These are phyloP conservation scores for Haemorhous mexicanus DNA, from an alignment of 2,113 vertebrate species.

Conservation along the genomic window DNA sequence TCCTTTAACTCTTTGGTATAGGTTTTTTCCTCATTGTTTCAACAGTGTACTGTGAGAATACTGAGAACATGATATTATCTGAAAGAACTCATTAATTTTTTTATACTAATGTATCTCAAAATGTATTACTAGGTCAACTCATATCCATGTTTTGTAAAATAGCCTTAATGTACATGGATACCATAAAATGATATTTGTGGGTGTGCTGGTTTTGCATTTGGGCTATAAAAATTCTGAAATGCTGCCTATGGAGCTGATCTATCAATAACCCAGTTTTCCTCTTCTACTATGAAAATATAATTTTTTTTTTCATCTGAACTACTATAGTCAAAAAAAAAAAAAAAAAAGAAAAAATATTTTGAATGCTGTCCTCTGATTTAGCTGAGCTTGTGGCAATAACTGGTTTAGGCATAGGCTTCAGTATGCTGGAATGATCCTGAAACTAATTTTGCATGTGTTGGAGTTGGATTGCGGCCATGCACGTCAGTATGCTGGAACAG, in stretches of 20 bases:
- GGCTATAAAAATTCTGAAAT: neutral
- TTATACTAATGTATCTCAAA: neutral
- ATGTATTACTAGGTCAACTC: neutral
- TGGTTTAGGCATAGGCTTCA: constrained; percentile 63
- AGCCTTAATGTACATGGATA: neutral
- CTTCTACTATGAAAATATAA: neutral
- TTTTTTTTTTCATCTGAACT: neutral
- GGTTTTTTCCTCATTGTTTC: neutral
- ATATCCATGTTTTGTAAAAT: neutral
- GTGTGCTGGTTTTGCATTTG: neutral
- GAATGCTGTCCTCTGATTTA: constrained; percentile 27
- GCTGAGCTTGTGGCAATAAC: constrained; percentile 57
- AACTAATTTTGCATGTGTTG: constrained; percentile 72
- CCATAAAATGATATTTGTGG: neutral
- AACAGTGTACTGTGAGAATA: neutral
- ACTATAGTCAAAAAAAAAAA: neutral
- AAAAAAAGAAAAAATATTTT: neutral
- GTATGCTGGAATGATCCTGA: constrained; percentile 68
- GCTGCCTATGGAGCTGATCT: neutral
- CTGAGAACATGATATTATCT: neutral
- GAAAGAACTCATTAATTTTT: neutral
- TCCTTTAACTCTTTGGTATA: neutral
- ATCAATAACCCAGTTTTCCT: neutral
- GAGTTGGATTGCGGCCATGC: constrained; percentile 55
- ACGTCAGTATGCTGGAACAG: constrained; percentile 68